Base-by-base conservation (phyloP, 2,888 invertebrate species). In the Trichacis sp. region DNA sequence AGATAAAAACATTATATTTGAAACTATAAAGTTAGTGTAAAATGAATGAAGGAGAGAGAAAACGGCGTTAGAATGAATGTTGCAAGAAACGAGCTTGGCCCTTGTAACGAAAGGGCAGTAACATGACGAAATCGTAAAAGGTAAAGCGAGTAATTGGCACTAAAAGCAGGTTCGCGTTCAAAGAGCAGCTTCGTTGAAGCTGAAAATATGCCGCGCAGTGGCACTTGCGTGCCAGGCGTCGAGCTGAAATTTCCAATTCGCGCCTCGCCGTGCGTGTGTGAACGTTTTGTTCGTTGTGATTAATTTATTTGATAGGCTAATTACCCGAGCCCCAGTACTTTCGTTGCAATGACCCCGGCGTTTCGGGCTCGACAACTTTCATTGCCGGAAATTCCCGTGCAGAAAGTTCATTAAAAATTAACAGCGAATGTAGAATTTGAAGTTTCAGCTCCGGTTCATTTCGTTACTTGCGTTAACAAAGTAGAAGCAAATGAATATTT, bases 271-370 rank as follows among this genome's bases (percentile, higher is more conserved):
- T 33, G 51, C 33, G 47, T 48, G 50, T 29, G 45, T 45, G 49
- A 24, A 42, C 52, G 33, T 33, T 53, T 40, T 36, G 57, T 46
- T 50, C 55, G 43, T 62, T 66, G 75, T 75, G 77, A 79, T 79
- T 77, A 78, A 80, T 79, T 77, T 75, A 78, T 76, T 72, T 69
- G 73, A 74, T 71, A 68, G 74, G 73, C 77, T 77, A 79, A 79
- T 79, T 79, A 78, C 74, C 73, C 69, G 65, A 68, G 68, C 62
- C 45, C 60, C 61, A 57, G 72, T 63, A 72, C 70, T 76, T 75
- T 79, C 74, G 75, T 79, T 74, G 76, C 66, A 65, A 64, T 64
- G 69, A 69, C 63, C 69, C 58, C 68, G 70, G 4, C 24, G 24
- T 24, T 24, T 24, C 24, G n/a, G n/a, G n/a, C 4, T 24, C 24